Evolutionary conservation across 30 jellyfish, hydroid and myxozoan genomes (phyloP).

Genomic region (Hydractinia symbiolongicarpus): DNA sequence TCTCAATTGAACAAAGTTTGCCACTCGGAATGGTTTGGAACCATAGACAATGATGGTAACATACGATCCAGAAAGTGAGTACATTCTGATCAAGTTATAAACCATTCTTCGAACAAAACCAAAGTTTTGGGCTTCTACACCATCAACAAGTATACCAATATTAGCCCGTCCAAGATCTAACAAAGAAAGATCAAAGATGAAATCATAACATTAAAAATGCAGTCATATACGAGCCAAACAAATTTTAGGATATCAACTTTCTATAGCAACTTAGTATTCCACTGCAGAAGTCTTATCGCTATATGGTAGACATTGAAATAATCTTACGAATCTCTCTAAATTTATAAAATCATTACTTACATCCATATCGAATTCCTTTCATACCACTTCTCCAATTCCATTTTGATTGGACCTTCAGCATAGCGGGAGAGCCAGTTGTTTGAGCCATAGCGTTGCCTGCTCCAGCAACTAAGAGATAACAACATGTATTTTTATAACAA

Average conservation of each 20-base stretch:
- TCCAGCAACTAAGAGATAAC: slow-evolving; percentile 62
- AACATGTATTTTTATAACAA: background rate
- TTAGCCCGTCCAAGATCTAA: slow-evolving; percentile 88
- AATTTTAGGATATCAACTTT: background rate
- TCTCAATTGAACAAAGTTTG: slow-evolving; percentile 74
- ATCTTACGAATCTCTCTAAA: background rate
- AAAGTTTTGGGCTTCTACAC: slow-evolving; percentile 56
- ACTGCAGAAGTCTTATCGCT: background rate
- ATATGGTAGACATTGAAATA: background rate
- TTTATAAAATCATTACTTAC: slow-evolving; percentile 42
- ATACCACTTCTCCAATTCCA: slow-evolving; percentile 87
- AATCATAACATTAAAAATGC: background rate
- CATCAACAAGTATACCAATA: slow-evolving; percentile 79
- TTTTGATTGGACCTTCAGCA: slow-evolving; percentile 48
- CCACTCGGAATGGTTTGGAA: slow-evolving; percentile 60
- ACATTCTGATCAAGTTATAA: slow-evolving; percentile 78
- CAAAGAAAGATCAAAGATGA: background rate
- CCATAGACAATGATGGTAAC: slow-evolving; percentile 76
- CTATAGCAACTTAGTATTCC: background rate
- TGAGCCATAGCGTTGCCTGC: slow-evolving; percentile 63
- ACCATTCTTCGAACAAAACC: slow-evolving; percentile 82
- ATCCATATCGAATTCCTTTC: slow-evolving; percentile 67
- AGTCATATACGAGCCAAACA: background rate
- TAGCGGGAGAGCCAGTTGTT: slow-evolving; percentile 54
- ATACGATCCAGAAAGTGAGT: slow-evolving; percentile 83